Conservation (phyloP, 2,113 vertebrate species). For the Orthonyx spaldingii region DNA sequence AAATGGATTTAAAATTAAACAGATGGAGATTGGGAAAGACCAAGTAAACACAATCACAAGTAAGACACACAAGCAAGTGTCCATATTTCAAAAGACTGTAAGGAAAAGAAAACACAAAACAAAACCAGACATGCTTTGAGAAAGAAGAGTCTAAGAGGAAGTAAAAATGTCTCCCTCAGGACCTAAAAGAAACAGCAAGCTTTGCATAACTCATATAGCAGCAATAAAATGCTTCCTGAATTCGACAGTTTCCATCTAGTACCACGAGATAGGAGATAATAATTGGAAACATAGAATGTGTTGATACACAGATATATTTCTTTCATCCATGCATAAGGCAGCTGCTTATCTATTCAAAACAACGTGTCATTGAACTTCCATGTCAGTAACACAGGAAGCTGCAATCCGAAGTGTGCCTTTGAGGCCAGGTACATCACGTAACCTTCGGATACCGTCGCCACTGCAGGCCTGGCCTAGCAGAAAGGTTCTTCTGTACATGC, state of each 20-base stretch:
- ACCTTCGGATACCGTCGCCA: not conserved
- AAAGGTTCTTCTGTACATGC: not conserved
- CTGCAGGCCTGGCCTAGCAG: not conserved
- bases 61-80: not conserved
- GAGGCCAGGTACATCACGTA: not conserved
- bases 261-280: not conserved
- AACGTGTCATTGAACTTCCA: not conserved
- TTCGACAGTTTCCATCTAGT: not conserved
- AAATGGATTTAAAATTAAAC: not conserved
- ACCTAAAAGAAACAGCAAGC: not conserved
- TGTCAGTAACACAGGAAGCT: not conserved
- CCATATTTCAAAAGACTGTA: not conserved
- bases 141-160: not conserved
- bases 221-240: not conserved
- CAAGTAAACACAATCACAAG: not conserved
- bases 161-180: not conserved
- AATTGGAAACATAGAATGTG: not conserved
- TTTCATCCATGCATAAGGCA: not conserved
- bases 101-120: not conserved
- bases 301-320: not conserved
- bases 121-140: not conserved
- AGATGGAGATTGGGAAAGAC: not conserved
- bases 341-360: not conserved
- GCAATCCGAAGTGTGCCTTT: not conserved
- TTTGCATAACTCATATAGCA: not conserved